Conservation (phyloP, 2,113 vertebrate species). For the Pteropus alecto region DNA sequence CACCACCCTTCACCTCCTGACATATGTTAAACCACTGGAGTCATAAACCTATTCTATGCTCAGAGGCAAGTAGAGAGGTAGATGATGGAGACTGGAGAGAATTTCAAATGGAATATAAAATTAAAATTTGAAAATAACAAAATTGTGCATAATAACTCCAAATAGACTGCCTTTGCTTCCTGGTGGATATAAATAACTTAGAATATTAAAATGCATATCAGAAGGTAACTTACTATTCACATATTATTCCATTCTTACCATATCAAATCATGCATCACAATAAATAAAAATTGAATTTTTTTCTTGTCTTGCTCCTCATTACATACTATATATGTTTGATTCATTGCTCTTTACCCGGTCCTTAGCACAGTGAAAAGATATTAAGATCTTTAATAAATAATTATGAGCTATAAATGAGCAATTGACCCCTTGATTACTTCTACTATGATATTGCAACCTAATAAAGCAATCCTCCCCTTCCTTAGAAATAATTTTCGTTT, state of each 20-base stretch:
- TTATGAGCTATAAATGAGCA: constrained; percentile 12
- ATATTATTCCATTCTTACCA: not conserved
- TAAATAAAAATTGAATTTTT: not conserved
- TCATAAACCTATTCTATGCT: no score
- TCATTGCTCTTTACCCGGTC: not conserved
- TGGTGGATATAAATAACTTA: not conserved
- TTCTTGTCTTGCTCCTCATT: not conserved
- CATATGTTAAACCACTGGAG: no score
- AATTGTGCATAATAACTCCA: no score
- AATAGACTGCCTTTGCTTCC: not conserved
- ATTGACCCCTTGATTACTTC: constrained; percentile 50
- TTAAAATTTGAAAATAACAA: no score
- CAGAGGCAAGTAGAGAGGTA: no score
- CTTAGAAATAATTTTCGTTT: not conserved
- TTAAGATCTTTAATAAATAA: constrained; percentile 3
- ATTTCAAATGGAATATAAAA: no score
- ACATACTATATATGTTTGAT: not conserved
- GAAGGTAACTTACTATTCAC: not conserved
- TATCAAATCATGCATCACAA: not conserved
- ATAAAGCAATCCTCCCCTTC: not conserved
- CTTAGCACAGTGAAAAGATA: not conserved
- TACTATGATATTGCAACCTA: not conserved
- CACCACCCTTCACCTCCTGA: no score
- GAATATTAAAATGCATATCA: not conserved
- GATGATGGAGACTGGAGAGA: no score